Evolutionary conservation across 2,888 invertebrate species (phyloP), one percentile per base, ranked within the genome.

Genomic region (Geotrupes spiniger): DNA sequence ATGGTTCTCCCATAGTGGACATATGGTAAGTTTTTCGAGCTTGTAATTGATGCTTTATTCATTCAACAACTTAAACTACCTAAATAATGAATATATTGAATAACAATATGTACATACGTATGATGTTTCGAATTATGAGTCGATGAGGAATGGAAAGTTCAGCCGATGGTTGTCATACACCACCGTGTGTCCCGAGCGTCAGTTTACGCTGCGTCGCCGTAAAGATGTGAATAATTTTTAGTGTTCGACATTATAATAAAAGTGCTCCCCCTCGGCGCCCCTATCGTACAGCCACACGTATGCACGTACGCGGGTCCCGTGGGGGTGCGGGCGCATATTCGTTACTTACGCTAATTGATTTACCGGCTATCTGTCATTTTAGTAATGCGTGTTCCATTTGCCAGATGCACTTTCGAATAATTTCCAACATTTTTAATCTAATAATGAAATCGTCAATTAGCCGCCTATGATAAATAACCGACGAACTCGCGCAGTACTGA

Each of bases 361-460:
- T 60, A 59, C 60, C 57, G 59, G 56, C 59, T 54, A 61, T 63
- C 60, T 62, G 64, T 66, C 65, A 67, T 65, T 65, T 62, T 60
- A 62, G 59, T 64, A 64, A 65, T 64, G 64, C 58, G 52, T 57
- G 63, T 63, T 61, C 62, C 64, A 63, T 66, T 64, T 61, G 59
- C 58, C 62, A 60, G 58, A 64, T 63, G 63, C 63, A 63, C 61
- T 64, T 60, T 58, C 60, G 54, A 58, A 61, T 63, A 58, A 59
- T 59, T 61, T 57, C 55, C 57, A 57, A 57, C 62, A 61, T 65
- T 66, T 67, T 67, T 64, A 64, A 67, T 67, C 63, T 64, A 63
- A 65, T 67, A 64, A 66, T 63, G 64, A 63, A 65, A 63, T 65
- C 64, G 63, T 61, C 64, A 63, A 64, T 66, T 65, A 65, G 61